Conservation (phyloP, 2,888 invertebrate genomes). For the Andrena bucephala region DNA sequence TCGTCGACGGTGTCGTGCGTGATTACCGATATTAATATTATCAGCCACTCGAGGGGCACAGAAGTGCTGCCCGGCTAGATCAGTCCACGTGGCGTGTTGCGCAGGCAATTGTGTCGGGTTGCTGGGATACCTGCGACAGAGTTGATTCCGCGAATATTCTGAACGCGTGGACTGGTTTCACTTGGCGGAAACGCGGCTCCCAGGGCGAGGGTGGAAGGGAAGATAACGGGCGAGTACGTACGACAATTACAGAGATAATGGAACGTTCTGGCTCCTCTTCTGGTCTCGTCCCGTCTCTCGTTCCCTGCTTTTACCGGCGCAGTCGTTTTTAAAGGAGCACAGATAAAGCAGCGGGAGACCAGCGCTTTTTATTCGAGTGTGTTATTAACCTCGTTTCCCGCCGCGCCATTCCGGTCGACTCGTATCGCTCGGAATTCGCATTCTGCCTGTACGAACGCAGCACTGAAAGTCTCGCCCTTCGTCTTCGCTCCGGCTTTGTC, state of each 20-base stretch:
- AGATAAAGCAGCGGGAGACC: constrained; percentile 34
- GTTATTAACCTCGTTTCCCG: constrained; percentile 55
- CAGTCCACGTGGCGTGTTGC: background rate
- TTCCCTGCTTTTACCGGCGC: constrained; percentile 36
- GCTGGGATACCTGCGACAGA: no score
- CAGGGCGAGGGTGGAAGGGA: constrained; percentile 11
- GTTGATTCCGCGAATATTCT: no score
- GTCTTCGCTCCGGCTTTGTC: background rate
- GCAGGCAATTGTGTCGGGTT: no score
- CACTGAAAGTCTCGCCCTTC: background rate
- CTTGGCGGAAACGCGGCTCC: constrained; percentile 5
- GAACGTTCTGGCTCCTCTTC: constrained; percentile 39
- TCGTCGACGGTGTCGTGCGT: no score
- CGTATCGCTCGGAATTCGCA: background rate
- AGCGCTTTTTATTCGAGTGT: constrained; percentile 33
- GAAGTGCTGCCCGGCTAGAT: background rate
- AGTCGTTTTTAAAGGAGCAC: constrained; percentile 41
- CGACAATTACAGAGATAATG: constrained; percentile 64
- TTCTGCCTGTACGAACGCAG: background rate
- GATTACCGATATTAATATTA: constrained; percentile 10
- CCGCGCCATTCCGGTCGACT: background rate
- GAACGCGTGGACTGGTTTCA: constrained; percentile 15
- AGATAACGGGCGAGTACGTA: constrained; percentile 5
- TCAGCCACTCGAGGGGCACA: background rate
- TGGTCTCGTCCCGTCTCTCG: constrained; percentile 20